A percentile compares a stretch with the other conserved stretches of the same genome.
phyloP scores from a whole-genome alignment of 2,888 invertebrate genomes.

The Mantis religiosa region DNA sequence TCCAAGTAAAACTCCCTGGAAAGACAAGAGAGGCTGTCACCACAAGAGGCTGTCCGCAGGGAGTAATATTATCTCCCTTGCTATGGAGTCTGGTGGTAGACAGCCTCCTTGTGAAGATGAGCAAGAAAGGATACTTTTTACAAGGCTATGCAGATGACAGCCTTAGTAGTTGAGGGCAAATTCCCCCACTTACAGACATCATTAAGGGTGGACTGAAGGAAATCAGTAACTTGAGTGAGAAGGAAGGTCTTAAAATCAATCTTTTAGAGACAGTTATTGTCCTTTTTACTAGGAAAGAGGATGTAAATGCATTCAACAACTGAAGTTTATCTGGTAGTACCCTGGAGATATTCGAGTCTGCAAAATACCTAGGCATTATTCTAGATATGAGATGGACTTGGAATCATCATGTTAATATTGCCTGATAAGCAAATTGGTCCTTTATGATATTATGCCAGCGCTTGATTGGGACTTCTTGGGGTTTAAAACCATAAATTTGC shows the following conservation, averaged over 20 bases:
- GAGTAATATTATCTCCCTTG: neutral
- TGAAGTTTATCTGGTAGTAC: neutral
- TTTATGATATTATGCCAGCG: neutral
- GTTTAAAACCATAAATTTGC: too few relatives aligned
- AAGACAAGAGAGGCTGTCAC: neutral
- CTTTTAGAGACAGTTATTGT: neutral
- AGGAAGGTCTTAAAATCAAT: neutral
- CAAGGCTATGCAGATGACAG: neutral
- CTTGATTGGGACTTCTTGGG: neutral
- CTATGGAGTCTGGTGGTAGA: neutral
- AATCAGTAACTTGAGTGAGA: neutral
- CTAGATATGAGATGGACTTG: neutral
- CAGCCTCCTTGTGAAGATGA: neutral
- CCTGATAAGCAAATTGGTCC: too few relatives aligned
- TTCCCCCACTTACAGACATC: too few relatives aligned
- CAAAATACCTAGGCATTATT: neutral
- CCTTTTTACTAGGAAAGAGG: neutral
- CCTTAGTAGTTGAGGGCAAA: too few relatives aligned
- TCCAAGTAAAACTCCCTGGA: neutral
- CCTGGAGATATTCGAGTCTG: neutral
- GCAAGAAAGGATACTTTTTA: neutral
- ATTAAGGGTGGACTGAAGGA: too few relatives aligned
- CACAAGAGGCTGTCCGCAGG: neutral
- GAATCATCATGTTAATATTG: neutral
- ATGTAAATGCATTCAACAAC: neutral